phyloP scores from a whole-genome alignment of 1,140 invertebrate species.

The Augochlora pura region DNA sequence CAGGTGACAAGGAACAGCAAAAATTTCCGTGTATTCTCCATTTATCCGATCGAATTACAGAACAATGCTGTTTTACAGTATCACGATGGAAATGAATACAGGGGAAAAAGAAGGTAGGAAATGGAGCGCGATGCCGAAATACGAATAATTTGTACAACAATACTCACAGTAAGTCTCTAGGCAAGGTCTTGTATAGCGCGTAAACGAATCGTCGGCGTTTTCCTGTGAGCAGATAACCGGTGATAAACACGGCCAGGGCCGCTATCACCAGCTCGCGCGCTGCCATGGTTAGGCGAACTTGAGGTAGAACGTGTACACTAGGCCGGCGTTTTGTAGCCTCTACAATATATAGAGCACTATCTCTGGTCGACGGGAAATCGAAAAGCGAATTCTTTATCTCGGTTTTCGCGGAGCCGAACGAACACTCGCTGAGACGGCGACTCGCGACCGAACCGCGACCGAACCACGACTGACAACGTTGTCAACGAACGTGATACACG shows the following conservation, averaged over 20 bases:
- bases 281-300: slow-evolving; percentile 36
- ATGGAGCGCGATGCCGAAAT: too few species aligned
- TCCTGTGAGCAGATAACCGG: slow-evolving; percentile 71
- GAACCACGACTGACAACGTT: slow-evolving; percentile 16
- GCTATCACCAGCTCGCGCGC: slow-evolving; percentile 65
- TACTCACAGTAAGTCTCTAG: slow-evolving; percentile 78
- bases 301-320: background rate
- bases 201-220: slow-evolving; percentile 70
- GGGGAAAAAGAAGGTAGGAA: too few species aligned
- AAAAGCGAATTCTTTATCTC: background rate
- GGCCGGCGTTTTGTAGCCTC: background rate
- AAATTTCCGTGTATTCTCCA: too few species aligned
- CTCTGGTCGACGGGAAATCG: background rate
- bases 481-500: background rate
- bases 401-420: background rate
- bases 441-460: slow-evolving; percentile 10
- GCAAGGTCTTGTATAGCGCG: slow-evolving; percentile 74
- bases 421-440: background rate
- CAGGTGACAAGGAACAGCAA: too few species aligned
- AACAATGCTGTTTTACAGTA: too few species aligned
- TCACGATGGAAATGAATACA: too few species aligned
- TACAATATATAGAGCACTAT: too few species aligned
- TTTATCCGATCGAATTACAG: too few species aligned
- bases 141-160: background rate
- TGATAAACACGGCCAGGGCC: slow-evolving; percentile 63